Evolutionary conservation across 2,113 vertebrate genomes (phyloP).

Genomic region (Megalops atlanticus): DNA sequence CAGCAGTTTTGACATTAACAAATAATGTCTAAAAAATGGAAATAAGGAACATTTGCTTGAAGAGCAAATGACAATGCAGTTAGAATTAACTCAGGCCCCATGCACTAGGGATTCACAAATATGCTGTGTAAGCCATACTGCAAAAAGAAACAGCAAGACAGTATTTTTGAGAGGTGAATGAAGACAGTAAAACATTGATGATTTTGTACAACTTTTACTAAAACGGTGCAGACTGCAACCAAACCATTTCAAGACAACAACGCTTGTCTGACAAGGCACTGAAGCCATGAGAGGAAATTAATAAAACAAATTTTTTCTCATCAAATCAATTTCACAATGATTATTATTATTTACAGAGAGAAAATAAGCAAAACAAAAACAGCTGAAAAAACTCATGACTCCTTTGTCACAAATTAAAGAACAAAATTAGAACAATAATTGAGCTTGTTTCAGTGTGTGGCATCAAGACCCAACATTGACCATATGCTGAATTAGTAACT

Average conservation of each 20-base stretch:
- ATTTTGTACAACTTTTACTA: conserved; percentile 62
- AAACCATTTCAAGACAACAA: conserved; percentile 54
- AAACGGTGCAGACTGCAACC: conserved; percentile 59
- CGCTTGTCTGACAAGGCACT: conserved; percentile 58
- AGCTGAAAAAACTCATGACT: not conserved
- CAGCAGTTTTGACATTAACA: too few relatives aligned
- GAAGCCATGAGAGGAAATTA: conserved; percentile 51
- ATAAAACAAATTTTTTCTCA: conserved; percentile 34
- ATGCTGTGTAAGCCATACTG: too few relatives aligned
- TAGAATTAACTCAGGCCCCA: too few relatives aligned
- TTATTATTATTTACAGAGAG: conserved; percentile 11
- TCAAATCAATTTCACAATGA: conserved; percentile 33
- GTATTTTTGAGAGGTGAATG: conserved; percentile 11
- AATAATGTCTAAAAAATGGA: too few relatives aligned
- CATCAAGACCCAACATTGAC: not conserved
- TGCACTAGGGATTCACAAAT: too few relatives aligned
- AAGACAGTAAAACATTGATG: conserved; percentile 17
- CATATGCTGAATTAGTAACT: not conserved
- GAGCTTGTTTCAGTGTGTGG: not conserved
- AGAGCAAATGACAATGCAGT: too few relatives aligned
- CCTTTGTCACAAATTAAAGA: not conserved
- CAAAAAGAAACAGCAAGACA: too few relatives aligned
- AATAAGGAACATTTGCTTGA: too few relatives aligned
- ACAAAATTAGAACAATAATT: not conserved
- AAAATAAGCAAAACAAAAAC: not conserved